Base-by-base conservation (phyloP, 1,140 invertebrate genomes). In the Rhyzopertha dominica region DNA sequence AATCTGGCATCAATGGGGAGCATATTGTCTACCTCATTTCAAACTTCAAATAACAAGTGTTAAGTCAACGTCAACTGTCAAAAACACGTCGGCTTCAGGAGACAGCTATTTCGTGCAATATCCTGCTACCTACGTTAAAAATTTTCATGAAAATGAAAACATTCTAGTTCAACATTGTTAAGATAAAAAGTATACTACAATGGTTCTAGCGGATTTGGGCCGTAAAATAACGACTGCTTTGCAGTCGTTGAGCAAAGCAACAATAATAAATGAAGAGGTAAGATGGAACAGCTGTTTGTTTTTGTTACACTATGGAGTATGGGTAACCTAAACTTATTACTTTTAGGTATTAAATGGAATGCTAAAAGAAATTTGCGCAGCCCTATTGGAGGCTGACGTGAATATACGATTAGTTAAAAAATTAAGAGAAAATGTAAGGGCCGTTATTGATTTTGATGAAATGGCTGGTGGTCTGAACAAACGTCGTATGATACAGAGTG, bases 201-300 rank as follows among this genome's bases (percentile, higher is more conserved):
- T 99, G 97, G 97, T 99, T 69, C 92, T 99, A 80, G 97, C 96
- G 59, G 96, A 99, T 80, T 84, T 99, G 69, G 97, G 97, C 63
- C 83, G 96, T 67, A 98, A 98, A 79, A 99, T 99, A 69, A 98
- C 96, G 56, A 90, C 90, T 63, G 97, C 97, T 32, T 74, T 99
- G 64, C 87, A 95, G 59, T 97, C 94, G 22, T 75, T 99, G 43
- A 97, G 93, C 72, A 96, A 96, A 80, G 95, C 95, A 31, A 98
- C 95, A 20, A 86, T 98, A 47, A 99, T 99, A 55, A 98, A 98
- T 79, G 93, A 99, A 78, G 95, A 98, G 77, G 89, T 92, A 75
- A 72, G 54, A 56, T 25, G 10, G 19, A 49, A 51, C 56, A 67
- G 53, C 53, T 62, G 56, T 57, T 47, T 19, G 9, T 40, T 30